Percentiles rank a stretch among this genome's conserved stretches.
These are phyloP conservation scores for Trichopria drosophilae DNA, from an alignment of 2,888 invertebrate genomes.

Conservation along the genomic window DNA sequence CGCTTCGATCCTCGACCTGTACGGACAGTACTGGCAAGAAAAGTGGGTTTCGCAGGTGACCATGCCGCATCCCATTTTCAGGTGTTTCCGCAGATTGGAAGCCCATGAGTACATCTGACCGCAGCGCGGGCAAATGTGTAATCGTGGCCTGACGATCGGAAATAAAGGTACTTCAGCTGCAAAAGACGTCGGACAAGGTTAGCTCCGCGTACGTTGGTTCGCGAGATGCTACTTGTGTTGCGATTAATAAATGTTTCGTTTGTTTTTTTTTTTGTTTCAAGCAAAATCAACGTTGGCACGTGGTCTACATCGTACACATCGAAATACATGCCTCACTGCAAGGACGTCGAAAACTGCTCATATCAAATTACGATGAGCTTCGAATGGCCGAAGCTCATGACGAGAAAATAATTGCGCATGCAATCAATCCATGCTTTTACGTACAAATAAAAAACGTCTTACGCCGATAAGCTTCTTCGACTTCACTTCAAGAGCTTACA, in stretches of 20 bases:
- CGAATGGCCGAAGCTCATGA: too few species aligned
- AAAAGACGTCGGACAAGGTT: slow-evolving; percentile 37
- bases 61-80: slow-evolving; percentile 57
- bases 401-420: too few species aligned
- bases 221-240: slow-evolving; percentile 10
- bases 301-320: slow-evolving; percentile 42
- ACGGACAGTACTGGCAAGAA: slow-evolving; percentile 59
- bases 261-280: slow-evolving; percentile 22
- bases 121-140: slow-evolving; percentile 56
- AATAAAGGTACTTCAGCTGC: slow-evolving; percentile 55
- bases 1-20: slow-evolving; percentile 57
- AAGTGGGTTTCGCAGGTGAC: slow-evolving; percentile 58
- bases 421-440: slow-evolving; percentile 31
- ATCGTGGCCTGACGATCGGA: slow-evolving; percentile 55
- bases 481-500: too few species aligned
- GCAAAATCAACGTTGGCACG: slow-evolving; percentile 34
- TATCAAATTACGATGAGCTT: too few species aligned
- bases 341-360: too few species aligned
- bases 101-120: slow-evolving; percentile 59
- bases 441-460: slow-evolving; percentile 1
- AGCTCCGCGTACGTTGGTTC: too few species aligned
- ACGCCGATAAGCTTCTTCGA: too few species aligned
- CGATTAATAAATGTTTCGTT: neutral
- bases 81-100: slow-evolving; percentile 56
- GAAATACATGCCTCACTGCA: slow-evolving; percentile 50